phyloP scores from a whole-genome alignment of 2,888 invertebrate species.

The Tipula unca region DNA sequence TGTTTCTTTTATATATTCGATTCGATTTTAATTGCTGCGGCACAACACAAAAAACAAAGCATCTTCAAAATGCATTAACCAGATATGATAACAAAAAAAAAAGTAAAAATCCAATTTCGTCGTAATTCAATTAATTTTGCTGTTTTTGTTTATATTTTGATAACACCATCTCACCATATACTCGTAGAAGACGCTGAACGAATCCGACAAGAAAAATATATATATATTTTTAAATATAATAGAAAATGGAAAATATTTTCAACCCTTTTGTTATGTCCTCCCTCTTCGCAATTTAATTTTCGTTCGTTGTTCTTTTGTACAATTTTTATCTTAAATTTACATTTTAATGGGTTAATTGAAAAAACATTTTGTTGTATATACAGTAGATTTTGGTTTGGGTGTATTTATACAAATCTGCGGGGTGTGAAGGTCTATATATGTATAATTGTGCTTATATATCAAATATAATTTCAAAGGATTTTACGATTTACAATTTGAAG shows the following conservation, averaged over 20 bases:
- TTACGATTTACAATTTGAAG: neutral
- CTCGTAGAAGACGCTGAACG: neutral
- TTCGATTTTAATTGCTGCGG: neutral
- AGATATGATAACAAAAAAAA: neutral
- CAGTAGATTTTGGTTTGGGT: neutral
- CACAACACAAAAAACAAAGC: neutral
- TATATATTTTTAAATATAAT: neutral
- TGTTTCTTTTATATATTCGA: neutral
- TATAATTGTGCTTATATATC: neutral
- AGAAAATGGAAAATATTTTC: neutral
- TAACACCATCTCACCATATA: neutral
- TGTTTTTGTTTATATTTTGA: slow-evolving; percentile 4
- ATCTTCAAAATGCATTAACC: neutral
- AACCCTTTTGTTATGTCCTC: neutral
- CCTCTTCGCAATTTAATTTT: neutral
- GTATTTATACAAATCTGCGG: neutral
- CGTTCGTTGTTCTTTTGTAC: neutral
- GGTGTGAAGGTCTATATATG: neutral
- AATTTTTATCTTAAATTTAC: slow-evolving; percentile 1
- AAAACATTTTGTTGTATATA: neutral
- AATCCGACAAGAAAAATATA: neutral
- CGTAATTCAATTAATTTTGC: neutral
- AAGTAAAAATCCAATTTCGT: neutral
- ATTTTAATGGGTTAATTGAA: slow-evolving; percentile 8
- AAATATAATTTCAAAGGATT: neutral